Evolutionary conservation across 1,140 invertebrate species (phyloP), one percentile per base, ranked within the genome.

Genomic region (Brachionus koreanus): DNA sequence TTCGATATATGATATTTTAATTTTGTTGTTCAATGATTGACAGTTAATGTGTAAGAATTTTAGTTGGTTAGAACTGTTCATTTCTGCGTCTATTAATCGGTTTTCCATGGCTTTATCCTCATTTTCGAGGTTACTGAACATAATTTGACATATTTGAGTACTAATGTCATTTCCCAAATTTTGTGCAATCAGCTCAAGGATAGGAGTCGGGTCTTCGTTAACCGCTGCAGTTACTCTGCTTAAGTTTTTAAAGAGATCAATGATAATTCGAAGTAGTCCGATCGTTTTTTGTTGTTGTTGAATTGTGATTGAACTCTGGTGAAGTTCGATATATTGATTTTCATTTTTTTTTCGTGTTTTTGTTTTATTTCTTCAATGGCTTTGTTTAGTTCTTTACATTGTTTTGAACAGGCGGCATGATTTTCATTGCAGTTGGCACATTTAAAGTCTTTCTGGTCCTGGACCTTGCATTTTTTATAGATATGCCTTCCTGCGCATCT

Each of bases 21-120:
- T 5, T 29, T 16, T 13, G 13, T 25, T 25, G 19, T 65, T 65
- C 9, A 65, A 12, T 33, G 61, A 65, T 65, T 65, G 61, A 65
- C 61, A 65, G 13, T 65, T 65, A 10, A 65, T 65, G 61, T 65
- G 61, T 65, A 65, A 65, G 29, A 65, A 65, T 65, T 65, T 65
- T 65, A 65, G 29, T 25, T 65, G 61, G 13, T 65, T 65, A 65
- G 13, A 9, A 65, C 29, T 33, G 19, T 25, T 65, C 61, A 65
- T 65, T 25, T 33, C 29, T 4, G 10, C 19, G 2, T 61, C 61
- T 23, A 35, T 65, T 12, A 65, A 65, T 29, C 61, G 19, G 29
- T 65, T 29, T 10, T 13, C 29, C 61, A 65, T 35, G 6, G 9
- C 10, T 29, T 16, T 10, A 65, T 65, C 61, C 19, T 65, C 61